Evolutionary conservation across 2,113 vertebrate species (phyloP), one percentile per base, ranked within the genome.

Genomic region (Oreotragus oreotragus): DNA sequence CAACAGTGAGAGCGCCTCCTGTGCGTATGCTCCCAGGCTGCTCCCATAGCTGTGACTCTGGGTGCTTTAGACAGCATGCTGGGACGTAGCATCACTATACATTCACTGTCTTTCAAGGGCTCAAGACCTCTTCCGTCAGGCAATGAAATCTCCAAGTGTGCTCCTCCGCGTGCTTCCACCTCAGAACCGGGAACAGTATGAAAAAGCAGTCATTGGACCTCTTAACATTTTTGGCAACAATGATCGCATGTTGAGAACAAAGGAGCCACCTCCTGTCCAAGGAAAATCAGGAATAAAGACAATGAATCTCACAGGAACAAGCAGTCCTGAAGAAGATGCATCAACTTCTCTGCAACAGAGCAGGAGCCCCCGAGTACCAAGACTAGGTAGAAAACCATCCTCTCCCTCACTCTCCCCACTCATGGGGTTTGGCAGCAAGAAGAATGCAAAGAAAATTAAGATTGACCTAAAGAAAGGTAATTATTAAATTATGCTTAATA

Each of bases 391-490:
- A 97, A 99, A 99, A 93, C 97, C 98, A 1, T 98, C 99, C 1
- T 99, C 99, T 43, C 99, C 99, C 12, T 99, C 99, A 1, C 97
- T 99, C 33, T 99, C 99, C 43, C 99, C 99, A 57, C 97, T 99
- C 73, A 98, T 99, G 98, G 99, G 98, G 62, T 99, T 99, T 58
- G 98, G 99, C 97, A 99, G 97, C 99, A 99, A 99, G 97, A 99
- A 98, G 98, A 99, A 98, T 98, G 99, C 99, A 94, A 99, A 99
- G 91, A 99, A 98, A 98, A 98, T 99, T 97, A 99, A 99, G 98
- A 99, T 99, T 84, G 99, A 99, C 97, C 98, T 99, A 84, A 99
- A 99, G 98, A 99, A 99, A 99, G 99, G 99, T 99, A 98, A 98
- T 95, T 97, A 96, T 84, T 98, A 95, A 96, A 97, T 97, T 95